These are phyloP conservation scores for Hemichromis elongatus DNA, from an alignment of 2,113 vertebrate genomes.

Conservation along the genomic window DNA sequence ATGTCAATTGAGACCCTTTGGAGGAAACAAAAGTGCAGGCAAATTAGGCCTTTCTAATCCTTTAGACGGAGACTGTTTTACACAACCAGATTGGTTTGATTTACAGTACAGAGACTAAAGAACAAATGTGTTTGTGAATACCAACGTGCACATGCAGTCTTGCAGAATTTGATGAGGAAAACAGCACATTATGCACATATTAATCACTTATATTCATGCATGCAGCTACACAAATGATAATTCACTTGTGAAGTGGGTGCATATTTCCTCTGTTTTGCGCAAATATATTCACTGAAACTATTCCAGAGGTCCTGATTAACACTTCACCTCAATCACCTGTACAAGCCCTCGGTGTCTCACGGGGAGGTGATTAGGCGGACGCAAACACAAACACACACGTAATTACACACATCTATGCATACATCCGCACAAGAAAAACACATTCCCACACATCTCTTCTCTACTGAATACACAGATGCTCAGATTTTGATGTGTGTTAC, in stretches of 20 bases:
- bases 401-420: background rate
- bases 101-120: background rate
- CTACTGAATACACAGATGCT: background rate
- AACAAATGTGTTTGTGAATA: background rate
- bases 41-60: conserved; percentile 39
- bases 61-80: background rate
- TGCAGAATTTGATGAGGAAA: background rate
- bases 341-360: conserved; percentile 6
- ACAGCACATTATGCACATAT: conserved; percentile 7
- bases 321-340: conserved; percentile 23
- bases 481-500: background rate
- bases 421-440: background rate
- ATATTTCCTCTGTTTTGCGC: background rate
- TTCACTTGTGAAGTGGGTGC: background rate
- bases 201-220: background rate
- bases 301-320: conserved; percentile 49
- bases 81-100: background rate
- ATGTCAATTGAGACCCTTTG: conserved; percentile 50
- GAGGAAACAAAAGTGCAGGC: conserved; percentile 20
- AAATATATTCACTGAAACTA: background rate
- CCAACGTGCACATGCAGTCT: background rate
- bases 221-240: background rate
- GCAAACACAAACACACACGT: background rate
- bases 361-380: conserved; percentile 34
- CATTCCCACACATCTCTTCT: background rate